These are phyloP conservation scores for Xestia sexstrigata DNA, from an alignment of 2,888 invertebrate genomes.

Conservation along the genomic window DNA sequence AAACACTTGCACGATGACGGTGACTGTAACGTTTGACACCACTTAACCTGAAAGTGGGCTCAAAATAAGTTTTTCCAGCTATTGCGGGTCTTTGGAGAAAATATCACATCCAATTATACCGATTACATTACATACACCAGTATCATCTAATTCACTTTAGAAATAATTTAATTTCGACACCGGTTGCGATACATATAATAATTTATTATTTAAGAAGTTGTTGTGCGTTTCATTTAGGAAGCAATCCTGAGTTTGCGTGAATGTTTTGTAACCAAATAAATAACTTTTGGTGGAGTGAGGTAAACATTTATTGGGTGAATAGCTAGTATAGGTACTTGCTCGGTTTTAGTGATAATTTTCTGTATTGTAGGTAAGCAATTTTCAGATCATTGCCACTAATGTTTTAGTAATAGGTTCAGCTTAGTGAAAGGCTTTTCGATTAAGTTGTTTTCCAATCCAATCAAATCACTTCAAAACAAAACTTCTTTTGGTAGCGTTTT, in stretches of 20 bases:
- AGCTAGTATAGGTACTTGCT: slow-evolving; percentile 30
- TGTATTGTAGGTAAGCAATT: slow-evolving; percentile 15
- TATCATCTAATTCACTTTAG: slow-evolving; percentile 56
- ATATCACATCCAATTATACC: slow-evolving; percentile 11
- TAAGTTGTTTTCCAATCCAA: background rate
- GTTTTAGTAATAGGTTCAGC: slow-evolving; percentile 5
- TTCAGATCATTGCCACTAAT: slow-evolving; percentile 9
- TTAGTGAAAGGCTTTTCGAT: background rate
- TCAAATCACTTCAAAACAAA: background rate
- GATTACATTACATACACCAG: slow-evolving; percentile 26
- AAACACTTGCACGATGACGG: background rate
- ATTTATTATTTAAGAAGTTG: slow-evolving; percentile 70
- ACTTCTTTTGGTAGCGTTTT: background rate
- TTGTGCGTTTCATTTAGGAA: slow-evolving; percentile 65
- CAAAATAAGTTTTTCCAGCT: slow-evolving; percentile 26
- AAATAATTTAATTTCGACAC: slow-evolving; percentile 60
- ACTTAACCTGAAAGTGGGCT: slow-evolving; percentile 1
- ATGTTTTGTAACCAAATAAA: slow-evolving; percentile 75
- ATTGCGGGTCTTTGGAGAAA: slow-evolving; percentile 11
- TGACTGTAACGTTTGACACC: background rate
- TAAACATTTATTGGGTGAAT: slow-evolving; percentile 69
- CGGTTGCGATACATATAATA: slow-evolving; percentile 68
- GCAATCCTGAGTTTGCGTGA: slow-evolving; percentile 26
- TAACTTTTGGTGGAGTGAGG: slow-evolving; percentile 69
- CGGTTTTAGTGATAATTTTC: slow-evolving; percentile 35